Evolutionary conservation across 2,113 vertebrate species (phyloP).

Genomic region (Lamprotornis superbus): DNA sequence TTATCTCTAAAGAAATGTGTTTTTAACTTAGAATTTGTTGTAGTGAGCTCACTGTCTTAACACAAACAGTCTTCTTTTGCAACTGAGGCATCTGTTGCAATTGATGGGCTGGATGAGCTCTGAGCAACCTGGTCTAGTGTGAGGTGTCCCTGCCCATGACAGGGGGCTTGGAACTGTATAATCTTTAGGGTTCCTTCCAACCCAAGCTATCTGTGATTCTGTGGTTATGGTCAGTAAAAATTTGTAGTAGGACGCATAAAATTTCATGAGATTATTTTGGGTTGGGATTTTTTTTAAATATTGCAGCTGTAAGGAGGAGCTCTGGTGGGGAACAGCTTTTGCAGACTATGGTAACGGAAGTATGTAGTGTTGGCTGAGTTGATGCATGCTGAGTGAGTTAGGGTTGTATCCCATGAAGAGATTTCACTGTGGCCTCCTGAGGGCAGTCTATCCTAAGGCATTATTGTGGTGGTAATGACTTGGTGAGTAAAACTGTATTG

Average conservation of each 20-base stretch:
- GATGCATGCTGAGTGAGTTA: no score
- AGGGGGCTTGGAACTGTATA: background rate
- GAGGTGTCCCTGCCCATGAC: background rate
- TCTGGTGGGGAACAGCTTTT: background rate
- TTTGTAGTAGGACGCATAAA: background rate
- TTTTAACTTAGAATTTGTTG: background rate
- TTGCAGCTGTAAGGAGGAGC: background rate
- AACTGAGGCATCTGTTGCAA: background rate
- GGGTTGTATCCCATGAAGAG: background rate
- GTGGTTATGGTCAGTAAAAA: background rate
- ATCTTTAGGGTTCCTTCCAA: background rate
- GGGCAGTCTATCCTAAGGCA: slow-evolving; percentile 53
- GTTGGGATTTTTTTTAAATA: background rate
- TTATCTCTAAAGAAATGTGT: background rate
- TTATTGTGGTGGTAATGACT: background rate
- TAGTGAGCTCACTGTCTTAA: background rate
- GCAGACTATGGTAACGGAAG: background rate
- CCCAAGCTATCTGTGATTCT: background rate
- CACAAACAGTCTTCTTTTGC: background rate
- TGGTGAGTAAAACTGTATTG: fast-evolving
- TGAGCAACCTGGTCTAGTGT: background rate
- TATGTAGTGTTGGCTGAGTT: background rate
- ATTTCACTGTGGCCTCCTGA: slow-evolving; percentile 19
- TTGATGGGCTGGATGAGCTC: background rate
- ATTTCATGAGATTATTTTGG: background rate